A percentile compares a stretch with the other conserved stretches of the same genome.
Evolutionary conservation across 2,797 vertebrate species (phyloP).

Genomic region (Agapornis canus): DNA sequence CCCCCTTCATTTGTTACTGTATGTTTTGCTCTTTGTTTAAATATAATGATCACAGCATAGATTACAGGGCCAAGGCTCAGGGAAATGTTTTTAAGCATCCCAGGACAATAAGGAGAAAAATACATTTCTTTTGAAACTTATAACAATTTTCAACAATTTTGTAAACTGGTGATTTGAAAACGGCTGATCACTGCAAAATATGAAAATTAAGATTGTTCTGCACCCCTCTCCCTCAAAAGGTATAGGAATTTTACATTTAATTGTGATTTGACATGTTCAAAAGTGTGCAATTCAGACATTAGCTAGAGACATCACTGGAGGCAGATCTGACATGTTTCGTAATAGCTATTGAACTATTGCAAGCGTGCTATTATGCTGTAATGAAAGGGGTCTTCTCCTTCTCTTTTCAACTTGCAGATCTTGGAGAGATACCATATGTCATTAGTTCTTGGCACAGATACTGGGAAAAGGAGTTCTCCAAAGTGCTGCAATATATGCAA

Average conservation of each 20-base stretch:
- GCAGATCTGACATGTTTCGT: slow-evolving; percentile 70
- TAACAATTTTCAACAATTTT: neutral
- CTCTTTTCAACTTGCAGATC: slow-evolving; percentile 70
- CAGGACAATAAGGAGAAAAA: neutral
- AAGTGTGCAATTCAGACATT: slow-evolving; percentile 58
- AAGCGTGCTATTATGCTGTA: slow-evolving; percentile 67
- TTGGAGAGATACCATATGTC: slow-evolving; percentile 68
- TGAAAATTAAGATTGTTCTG: slow-evolving; percentile 22
- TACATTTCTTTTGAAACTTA: neutral
- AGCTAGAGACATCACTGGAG: slow-evolving; percentile 59
- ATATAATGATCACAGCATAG: neutral
- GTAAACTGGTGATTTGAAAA: slow-evolving; percentile 40
- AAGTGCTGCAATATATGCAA: slow-evolving; percentile 49
- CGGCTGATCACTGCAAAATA: slow-evolving; percentile 15
- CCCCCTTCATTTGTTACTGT: neutral
- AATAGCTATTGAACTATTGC: slow-evolving; percentile 67
- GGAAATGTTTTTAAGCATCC: neutral
- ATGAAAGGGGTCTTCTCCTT: slow-evolving; percentile 72
- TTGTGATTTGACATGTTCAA: slow-evolving; percentile 62
- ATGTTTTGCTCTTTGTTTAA: neutral
- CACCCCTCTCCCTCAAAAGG: neutral
- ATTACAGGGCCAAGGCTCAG: neutral
- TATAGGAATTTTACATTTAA: slow-evolving; percentile 63
- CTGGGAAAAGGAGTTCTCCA: slow-evolving; percentile 52
- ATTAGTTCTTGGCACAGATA: slow-evolving; percentile 67